Conservation (phyloP, 2,888 invertebrate genomes). For the Diarsia brunnea region DNA sequence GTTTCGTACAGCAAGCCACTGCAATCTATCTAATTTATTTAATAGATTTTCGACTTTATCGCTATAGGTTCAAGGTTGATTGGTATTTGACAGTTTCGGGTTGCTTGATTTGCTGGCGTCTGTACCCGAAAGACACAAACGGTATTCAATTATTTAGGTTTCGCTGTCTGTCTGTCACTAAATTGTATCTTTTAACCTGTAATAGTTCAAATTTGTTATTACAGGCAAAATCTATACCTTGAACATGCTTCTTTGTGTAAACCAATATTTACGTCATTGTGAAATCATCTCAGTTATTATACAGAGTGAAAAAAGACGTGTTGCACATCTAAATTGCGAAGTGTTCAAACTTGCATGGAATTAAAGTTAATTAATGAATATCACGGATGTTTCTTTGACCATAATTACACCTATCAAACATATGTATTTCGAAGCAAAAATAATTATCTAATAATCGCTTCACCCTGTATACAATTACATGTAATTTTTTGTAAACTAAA, state of each 20-base stretch:
- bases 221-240: too few species aligned
- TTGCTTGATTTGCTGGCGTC: too few species aligned
- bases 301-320: not conserved
- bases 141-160: not conserved
- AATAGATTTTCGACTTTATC: too few species aligned
- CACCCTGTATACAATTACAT: conserved; percentile 27
- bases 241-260: too few species aligned
- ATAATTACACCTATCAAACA: conserved; percentile 35
- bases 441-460: conserved; percentile 21
- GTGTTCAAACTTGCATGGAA: conserved; percentile 13
- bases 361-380: conserved; percentile 26
- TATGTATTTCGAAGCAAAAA: conserved; percentile 31
- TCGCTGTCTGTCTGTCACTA: not conserved
- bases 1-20: too few species aligned
- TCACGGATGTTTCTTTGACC: conserved; percentile 10
- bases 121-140: too few species aligned
- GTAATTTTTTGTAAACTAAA: conserved; percentile 32
- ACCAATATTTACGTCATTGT: not conserved
- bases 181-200: not conserved
- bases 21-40: too few species aligned
- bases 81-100: too few species aligned
- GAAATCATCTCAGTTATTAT: not conserved
- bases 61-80: too few species aligned
- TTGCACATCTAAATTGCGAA: conserved; percentile 1
- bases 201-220: not conserved